A percentile compares a stretch with the other conserved stretches of the same genome.
phyloP scores from a whole-genome alignment of 1,140 invertebrate genomes.

The Glossosoma conforme region DNA sequence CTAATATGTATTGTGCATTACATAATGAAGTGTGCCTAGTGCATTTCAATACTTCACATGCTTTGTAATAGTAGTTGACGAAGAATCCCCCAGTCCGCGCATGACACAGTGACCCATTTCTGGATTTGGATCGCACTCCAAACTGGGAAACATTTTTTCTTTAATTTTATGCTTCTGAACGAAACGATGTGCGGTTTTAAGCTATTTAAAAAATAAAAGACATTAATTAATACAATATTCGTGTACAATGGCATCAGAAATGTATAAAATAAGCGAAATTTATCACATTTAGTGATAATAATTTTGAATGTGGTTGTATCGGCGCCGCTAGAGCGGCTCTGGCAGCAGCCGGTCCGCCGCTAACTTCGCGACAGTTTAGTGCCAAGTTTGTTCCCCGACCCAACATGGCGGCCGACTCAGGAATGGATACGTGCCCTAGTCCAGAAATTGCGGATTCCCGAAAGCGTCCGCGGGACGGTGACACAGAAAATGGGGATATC shows the following conservation, averaged over 20 bases:
- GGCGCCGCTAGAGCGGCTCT: not conserved
- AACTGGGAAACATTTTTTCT: conserved; percentile 4
- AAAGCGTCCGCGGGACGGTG: conserved; percentile 81
- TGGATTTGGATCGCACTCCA: conserved; percentile 15
- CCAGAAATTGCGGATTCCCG: conserved; percentile 72
- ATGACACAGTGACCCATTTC: conserved; percentile 29
- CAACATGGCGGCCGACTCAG: conserved; percentile 76
- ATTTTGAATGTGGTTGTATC: too few relatives aligned
- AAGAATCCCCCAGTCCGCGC: conserved; percentile 7
- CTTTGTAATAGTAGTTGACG: too few relatives aligned
- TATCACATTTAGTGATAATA: too few relatives aligned
- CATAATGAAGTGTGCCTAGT: too few relatives aligned
- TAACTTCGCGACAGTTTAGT: conserved; percentile 27
- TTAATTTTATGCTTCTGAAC: not conserved
- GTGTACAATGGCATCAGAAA: too few relatives aligned
- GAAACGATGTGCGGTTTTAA: not conserved
- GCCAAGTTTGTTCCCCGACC: conserved; percentile 45
- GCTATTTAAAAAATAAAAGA: too few relatives aligned
- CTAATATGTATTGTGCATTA: too few relatives aligned
- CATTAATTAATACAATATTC: too few relatives aligned
- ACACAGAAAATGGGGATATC: conserved; percentile 78
- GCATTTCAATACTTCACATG: too few relatives aligned
- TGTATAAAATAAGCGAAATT: too few relatives aligned
- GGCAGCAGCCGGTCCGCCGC: not conserved
- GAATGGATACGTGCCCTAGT: conserved; percentile 77